A percentile compares a stretch with the other conserved stretches of the same genome.
phyloP scores from a whole-genome alignment of 2,888 invertebrate species.

The Melanotus villosus region DNA sequence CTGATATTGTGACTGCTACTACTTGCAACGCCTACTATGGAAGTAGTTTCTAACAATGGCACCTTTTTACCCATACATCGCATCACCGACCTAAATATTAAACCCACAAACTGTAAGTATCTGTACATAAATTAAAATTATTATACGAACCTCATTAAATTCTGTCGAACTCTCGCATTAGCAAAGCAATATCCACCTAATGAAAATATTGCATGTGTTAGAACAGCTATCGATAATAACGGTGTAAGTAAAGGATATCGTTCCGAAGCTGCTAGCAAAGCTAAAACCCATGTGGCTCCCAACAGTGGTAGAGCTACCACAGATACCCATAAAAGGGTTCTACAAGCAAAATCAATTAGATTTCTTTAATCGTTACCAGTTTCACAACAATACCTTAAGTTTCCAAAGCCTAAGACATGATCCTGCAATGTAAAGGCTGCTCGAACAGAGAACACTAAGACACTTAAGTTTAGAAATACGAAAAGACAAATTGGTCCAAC shows the following conservation, averaged over 20 bases:
- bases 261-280: conserved; percentile 83
- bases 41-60: conserved; percentile 82
- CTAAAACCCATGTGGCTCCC: conserved; percentile 89
- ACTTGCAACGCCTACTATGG: conserved; percentile 75
- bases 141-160: conserved; percentile 71
- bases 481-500: conserved; percentile 90
- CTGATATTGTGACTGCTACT: conserved; percentile 85
- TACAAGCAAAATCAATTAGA: too few relatives aligned
- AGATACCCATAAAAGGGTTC: conserved; percentile 89
- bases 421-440: conserved; percentile 94
- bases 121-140: conserved; percentile 50
- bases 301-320: conserved; percentile 88
- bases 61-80: conserved; percentile 87
- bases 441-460: conserved; percentile 87
- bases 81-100: conserved; percentile 76
- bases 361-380: too few relatives aligned
- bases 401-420: conserved; percentile 90
- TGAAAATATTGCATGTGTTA: conserved; percentile 86
- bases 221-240: conserved; percentile 82
- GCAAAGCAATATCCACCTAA: conserved; percentile 90
- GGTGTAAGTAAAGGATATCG: conserved; percentile 81
- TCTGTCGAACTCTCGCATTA: conserved; percentile 87
- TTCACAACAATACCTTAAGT: conserved; percentile 81
- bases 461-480: conserved; percentile 83
- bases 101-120: too few relatives aligned